Evolutionary conservation across 2,888 invertebrate species (phyloP).

Genomic region (Polyploca ridens): DNA sequence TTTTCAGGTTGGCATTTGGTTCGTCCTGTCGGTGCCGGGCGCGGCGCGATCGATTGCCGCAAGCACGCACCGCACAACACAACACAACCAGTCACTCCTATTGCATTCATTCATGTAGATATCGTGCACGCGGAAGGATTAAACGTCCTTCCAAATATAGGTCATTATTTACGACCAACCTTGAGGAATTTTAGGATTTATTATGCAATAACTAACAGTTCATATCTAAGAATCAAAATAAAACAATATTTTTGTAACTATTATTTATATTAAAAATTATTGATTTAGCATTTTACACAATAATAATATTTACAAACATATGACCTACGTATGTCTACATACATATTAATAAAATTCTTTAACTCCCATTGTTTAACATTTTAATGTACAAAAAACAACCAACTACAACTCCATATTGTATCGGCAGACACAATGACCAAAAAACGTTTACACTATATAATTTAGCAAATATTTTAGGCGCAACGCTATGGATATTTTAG

Average conservation of each 20-base stretch:
- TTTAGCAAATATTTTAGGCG: constrained; percentile 14
- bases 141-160: constrained; percentile 13
- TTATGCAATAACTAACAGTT: constrained; percentile 12
- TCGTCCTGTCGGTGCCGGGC: constrained; percentile 73
- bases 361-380: constrained; percentile 76
- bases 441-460: constrained; percentile 14
- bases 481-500: neutral
- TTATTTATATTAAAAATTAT: constrained; percentile 82
- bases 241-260: constrained; percentile 80
- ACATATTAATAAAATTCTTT: constrained; percentile 83
- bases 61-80: constrained; percentile 37
- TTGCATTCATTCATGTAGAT: constrained; percentile 44
- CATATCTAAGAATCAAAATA: constrained; percentile 49
- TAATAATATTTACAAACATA: constrained; percentile 83
- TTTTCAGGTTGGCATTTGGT: constrained; percentile 55
- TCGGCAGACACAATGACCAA: constrained; percentile 61
- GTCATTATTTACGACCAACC: neutral
- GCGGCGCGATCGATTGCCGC: constrained; percentile 70
- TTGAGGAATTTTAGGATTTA: neutral
- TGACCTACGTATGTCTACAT: constrained; percentile 79
- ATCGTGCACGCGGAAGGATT: constrained; percentile 18
- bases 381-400: constrained; percentile 76
- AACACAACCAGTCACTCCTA: constrained; percentile 31
- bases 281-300: constrained; percentile 83
- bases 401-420: constrained; percentile 52